Conservation (phyloP, 1,140 invertebrate genomes). For the Panonychus citri region DNA sequence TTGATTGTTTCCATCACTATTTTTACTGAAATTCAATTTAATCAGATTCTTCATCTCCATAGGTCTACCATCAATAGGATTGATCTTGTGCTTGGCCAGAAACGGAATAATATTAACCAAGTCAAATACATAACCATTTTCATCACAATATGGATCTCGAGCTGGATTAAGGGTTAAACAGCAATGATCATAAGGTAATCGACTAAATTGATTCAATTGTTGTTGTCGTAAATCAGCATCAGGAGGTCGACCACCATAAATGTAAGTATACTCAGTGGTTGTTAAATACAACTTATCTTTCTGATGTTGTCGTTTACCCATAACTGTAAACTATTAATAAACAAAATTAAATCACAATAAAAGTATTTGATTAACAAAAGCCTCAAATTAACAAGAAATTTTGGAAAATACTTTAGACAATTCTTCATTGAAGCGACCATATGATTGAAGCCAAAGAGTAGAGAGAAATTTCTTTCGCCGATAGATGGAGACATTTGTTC, state of each 20-base stretch:
- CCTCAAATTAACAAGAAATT: neutral
- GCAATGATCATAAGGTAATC: constrained; percentile 82
- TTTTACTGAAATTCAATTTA: constrained; percentile 73
- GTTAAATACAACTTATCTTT: constrained; percentile 96
- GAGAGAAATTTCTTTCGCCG: too few relatives aligned
- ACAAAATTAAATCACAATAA: neutral
- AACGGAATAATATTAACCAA: constrained; percentile 50
- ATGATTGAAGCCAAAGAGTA: too few relatives aligned
- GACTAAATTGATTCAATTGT: constrained; percentile 39
- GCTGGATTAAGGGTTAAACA: constrained; percentile 75
- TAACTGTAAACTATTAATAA: constrained; percentile 21
- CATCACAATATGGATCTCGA: constrained; percentile 49
- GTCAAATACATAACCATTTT: constrained; percentile 25
- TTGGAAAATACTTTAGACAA: too few relatives aligned
- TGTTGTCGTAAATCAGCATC: constrained; percentile 4
- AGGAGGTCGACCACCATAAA: constrained; percentile 76
- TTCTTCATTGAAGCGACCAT: too few relatives aligned
- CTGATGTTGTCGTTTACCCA: constrained; percentile 94
- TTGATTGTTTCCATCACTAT: constrained; percentile 36
- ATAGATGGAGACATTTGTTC: too few relatives aligned
- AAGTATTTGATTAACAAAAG: neutral
- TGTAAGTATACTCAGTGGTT: constrained; percentile 58
- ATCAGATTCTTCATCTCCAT: constrained; percentile 59
- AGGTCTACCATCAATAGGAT: constrained; percentile 75
- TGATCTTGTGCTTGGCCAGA: constrained; percentile 73